phyloP scores from a whole-genome alignment of 2,797 vertebrate species.

The Aulostomus chinensis region DNA sequence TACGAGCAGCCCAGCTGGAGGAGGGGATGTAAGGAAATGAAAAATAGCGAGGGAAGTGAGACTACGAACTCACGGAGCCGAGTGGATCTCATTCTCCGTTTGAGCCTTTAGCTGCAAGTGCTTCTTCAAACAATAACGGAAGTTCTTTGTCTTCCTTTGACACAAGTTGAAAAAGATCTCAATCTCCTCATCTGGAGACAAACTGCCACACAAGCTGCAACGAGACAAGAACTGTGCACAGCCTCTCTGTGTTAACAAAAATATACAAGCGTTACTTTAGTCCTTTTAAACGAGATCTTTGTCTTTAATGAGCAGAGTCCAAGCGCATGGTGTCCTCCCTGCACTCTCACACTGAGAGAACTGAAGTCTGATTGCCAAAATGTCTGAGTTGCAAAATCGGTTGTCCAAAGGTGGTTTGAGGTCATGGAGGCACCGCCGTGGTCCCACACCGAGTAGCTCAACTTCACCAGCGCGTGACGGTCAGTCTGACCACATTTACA shows the following conservation, averaged over 20 bases:
- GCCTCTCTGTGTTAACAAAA: slow-evolving; percentile 2
- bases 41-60: background rate
- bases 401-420: background rate
- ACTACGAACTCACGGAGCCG: too few relatives aligned
- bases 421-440: background rate
- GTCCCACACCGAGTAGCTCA: slow-evolving; percentile 6
- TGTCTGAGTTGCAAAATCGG: slow-evolving; percentile 8
- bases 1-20: slow-evolving; percentile 19
- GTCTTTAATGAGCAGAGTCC: too few relatives aligned
- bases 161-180: background rate
- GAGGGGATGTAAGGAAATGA: slow-evolving; percentile 21
- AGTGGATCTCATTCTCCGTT: background rate
- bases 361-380: background rate
- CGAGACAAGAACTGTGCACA: background rate
- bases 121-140: slow-evolving; percentile 20
- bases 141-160: background rate
- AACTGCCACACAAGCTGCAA: slow-evolving; percentile 11
- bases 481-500: background rate
- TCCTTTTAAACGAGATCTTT: too few relatives aligned
- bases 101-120: slow-evolving; percentile 34
- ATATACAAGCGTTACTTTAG: slow-evolving; percentile 1
- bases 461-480: background rate
- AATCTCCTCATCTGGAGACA: slow-evolving; percentile 7
- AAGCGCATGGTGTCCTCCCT: too few relatives aligned
- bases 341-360: slow-evolving; percentile 3